Evolutionary conservation across 30 jellyfish, hydroid and myxozoan genomes (phyloP).

Genomic region (Aurelia sp.): DNA sequence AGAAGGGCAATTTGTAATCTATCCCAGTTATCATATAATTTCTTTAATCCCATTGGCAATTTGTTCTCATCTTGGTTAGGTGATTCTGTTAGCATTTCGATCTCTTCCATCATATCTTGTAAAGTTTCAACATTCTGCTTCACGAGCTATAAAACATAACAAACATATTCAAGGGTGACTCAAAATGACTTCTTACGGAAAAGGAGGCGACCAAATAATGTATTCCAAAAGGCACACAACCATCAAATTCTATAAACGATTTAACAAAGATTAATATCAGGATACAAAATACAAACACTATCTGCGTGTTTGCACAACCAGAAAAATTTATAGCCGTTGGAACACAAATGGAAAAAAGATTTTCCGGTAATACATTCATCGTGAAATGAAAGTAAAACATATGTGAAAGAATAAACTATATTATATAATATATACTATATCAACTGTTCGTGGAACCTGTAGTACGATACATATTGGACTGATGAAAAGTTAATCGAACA

Average conservation of each 20-base stretch:
- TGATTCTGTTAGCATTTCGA: conserved; percentile 29
- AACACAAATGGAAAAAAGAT: not conserved
- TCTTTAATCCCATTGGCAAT: conserved; percentile 4
- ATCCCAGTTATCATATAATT: conserved; percentile 42
- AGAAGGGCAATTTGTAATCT: conserved; percentile 50
- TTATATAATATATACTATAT: no score
- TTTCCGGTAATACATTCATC: not conserved
- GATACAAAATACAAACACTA: no score
- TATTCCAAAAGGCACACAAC: no score
- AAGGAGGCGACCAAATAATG: no score
- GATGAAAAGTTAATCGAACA: no score
- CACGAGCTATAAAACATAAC: conserved; percentile 6
- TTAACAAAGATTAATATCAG: no score
- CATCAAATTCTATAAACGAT: no score
- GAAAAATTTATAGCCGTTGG: no score
- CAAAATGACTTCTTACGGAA: no score
- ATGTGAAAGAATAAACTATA: no score
- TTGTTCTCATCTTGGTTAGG: not conserved
- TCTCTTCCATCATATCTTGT: conserved; percentile 38
- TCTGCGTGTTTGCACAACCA: no score
- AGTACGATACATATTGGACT: not conserved
- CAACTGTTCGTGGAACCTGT: not conserved
- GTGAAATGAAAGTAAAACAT: not conserved
- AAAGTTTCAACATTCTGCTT: conserved; percentile 45
- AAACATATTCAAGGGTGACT: no score